Conservation (phyloP, 2,797 vertebrate species). For the Spheniscus humboldti region DNA sequence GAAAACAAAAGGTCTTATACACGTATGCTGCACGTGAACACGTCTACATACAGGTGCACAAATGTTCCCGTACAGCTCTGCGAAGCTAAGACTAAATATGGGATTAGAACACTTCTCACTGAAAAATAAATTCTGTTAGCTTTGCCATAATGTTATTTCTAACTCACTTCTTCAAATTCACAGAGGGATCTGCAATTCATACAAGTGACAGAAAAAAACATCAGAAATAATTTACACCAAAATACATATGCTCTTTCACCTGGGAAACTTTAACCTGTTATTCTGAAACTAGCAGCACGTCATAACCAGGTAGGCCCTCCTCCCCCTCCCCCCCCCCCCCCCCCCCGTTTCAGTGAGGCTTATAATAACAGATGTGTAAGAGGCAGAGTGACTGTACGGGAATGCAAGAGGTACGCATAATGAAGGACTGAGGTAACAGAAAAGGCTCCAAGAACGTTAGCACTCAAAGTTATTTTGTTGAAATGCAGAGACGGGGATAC, state of each 20-base stretch:
- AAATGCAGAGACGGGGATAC: not conserved
- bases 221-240: not conserved
- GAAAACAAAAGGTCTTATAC: not conserved
- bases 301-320: too few species aligned
- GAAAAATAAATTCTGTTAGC: not conserved
- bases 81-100: not conserved
- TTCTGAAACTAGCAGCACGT: not conserved
- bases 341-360: not conserved
- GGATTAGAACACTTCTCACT: not conserved
- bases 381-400: not conserved
- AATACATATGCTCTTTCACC: not conserved
- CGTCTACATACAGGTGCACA: not conserved
- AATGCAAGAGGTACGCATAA: too few species aligned
- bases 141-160: not conserved
- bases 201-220: not conserved
- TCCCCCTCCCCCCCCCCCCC: rapidly evolving
- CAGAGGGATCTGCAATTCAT: not conserved
- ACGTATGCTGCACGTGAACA: rapidly evolving
- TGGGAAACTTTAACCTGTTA: not conserved
- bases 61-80: not conserved
- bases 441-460: not conserved
- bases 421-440: not conserved
- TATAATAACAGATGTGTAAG: not conserved
- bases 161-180: not conserved
- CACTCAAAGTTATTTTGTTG: not conserved